phyloP scores from a whole-genome alignment of 2,113 vertebrate species.

The Sclerurus mexicanus region DNA sequence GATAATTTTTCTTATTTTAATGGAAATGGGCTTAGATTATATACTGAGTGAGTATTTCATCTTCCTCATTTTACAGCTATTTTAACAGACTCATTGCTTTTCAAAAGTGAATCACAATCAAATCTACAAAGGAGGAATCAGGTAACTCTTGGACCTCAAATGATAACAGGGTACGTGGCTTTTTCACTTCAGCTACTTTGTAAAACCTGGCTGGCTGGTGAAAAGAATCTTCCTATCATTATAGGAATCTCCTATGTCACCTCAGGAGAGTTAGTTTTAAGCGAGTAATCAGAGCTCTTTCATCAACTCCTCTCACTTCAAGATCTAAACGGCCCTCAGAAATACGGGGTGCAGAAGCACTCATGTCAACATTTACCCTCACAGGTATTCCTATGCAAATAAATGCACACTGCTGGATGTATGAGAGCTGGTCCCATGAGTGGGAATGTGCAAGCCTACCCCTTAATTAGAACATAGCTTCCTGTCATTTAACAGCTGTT shows the following conservation, averaged over 20 bases:
- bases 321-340: not conserved
- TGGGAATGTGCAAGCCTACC: not conserved
- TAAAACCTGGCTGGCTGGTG: not conserved
- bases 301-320: not conserved
- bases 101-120: not conserved
- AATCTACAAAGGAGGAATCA: not conserved
- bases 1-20: not conserved
- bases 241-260: not conserved
- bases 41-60: not conserved
- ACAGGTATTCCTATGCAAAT: not conserved
- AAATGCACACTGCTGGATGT: not conserved
- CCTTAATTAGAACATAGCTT: not conserved
- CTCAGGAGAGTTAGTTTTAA: not conserved
- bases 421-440: not conserved
- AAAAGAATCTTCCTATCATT: not conserved
- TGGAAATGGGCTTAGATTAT: not conserved
- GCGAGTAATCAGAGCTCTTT: not conserved
- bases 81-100: not conserved
- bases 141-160: not conserved
- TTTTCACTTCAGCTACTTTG: not conserved
- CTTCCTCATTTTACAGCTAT: not conserved
- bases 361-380: not conserved
- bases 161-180: rapidly evolving
- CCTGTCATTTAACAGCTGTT: not conserved
- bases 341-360: not conserved